Percentiles rank a stretch among this genome's conserved stretches.
Evolutionary conservation across 2,797 vertebrate genomes (phyloP).

Genomic region (Podargus strigoides): DNA sequence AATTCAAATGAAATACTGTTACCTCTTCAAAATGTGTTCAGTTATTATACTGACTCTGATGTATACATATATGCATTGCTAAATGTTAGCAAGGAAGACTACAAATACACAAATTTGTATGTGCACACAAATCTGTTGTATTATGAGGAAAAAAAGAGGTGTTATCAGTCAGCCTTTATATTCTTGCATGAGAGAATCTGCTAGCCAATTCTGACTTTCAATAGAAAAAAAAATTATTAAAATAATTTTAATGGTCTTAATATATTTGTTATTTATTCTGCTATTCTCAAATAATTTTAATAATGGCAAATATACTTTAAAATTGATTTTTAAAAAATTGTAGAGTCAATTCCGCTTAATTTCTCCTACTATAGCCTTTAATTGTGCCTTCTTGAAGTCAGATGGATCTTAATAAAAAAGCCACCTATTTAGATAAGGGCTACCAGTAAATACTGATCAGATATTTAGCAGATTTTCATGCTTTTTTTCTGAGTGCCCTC

Average conservation of each 20-base stretch:
- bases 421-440: background rate
- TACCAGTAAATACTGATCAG: background rate
- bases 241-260: background rate
- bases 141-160: background rate
- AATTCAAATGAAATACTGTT: conserved; percentile 55
- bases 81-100: background rate
- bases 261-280: background rate
- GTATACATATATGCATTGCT: background rate
- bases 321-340: background rate
- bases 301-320: background rate
- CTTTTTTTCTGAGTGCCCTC: background rate
- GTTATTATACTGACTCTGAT: background rate
- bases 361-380: background rate
- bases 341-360: background rate
- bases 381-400: background rate
- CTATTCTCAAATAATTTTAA: background rate
- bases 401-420: background rate
- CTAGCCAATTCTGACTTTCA: background rate
- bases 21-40: conserved; percentile 13
- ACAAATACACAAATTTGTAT: background rate
- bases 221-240: background rate
- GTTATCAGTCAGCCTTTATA: background rate
- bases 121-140: background rate
- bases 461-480: background rate
- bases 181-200: background rate